phyloP scores from a whole-genome alignment of 1,140 invertebrate genomes.

The Drosophila cardini region DNA sequence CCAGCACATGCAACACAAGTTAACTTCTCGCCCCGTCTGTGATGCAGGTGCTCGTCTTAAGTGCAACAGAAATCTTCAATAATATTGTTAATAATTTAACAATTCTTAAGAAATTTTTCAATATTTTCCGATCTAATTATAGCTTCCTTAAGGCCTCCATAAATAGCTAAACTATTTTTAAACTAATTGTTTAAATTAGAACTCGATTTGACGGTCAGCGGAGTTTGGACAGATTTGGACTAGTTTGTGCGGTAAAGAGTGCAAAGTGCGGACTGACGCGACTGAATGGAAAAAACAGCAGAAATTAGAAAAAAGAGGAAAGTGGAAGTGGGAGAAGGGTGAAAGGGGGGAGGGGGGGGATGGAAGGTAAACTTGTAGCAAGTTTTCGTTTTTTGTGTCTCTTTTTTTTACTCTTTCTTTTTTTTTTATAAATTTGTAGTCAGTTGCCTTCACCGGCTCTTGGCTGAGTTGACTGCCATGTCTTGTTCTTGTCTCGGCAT shows the following conservation, averaged over 20 bases:
- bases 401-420: constrained; percentile 3
- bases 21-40: no score
- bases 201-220: not conserved
- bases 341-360: not conserved
- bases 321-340: not conserved
- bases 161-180: no score
- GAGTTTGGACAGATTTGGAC: constrained; percentile 5
- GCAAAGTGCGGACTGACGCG: constrained; percentile 7
- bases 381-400: constrained; percentile 36
- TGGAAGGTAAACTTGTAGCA: constrained; percentile 61
- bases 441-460: constrained; percentile 29
- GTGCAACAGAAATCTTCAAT: no score
- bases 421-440: constrained; percentile 26
- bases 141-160: no score
- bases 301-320: constrained; percentile 59
- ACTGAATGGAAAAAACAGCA: constrained; percentile 29
- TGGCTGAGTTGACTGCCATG: constrained; percentile 63
- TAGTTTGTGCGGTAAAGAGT: constrained; percentile 25
- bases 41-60: no score
- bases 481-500: constrained; percentile 62
- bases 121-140: no score
- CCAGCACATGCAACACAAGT: not conserved
- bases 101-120: no score
- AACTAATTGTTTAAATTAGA: not conserved
- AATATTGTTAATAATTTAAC: no score